These are phyloP conservation scores for Cacoxenus indagator DNA, from an alignment of 2,888 invertebrate genomes.

Conservation along the genomic window DNA sequence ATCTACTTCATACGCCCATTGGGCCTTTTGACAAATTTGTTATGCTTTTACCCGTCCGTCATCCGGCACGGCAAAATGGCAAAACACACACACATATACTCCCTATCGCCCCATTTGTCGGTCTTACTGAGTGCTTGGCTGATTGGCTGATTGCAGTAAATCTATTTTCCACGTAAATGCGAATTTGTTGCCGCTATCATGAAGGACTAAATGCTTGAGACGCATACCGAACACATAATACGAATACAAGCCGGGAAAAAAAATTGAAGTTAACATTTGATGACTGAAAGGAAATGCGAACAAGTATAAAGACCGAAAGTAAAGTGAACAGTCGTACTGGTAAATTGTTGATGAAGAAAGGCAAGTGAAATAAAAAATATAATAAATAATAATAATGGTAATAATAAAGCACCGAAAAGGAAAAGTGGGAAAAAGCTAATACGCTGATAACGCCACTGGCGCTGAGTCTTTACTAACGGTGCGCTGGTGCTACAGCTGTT, in stretches of 20 bases:
- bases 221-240: conserved; percentile 43
- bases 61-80: background rate
- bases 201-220: conserved; percentile 48
- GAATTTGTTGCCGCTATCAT: conserved; percentile 48
- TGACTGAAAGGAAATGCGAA: background rate
- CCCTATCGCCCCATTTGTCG: background rate
- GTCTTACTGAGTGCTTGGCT: conserved; percentile 15
- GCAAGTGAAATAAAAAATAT: background rate
- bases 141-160: conserved; percentile 24
- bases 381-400: background rate
- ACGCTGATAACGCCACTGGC: background rate
- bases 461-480: background rate
- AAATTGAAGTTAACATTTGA: conserved; percentile 2
- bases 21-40: conserved; percentile 49
- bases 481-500: background rate
- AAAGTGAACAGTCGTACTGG: conserved; percentile 4
- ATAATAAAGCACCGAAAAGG: background rate
- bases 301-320: background rate
- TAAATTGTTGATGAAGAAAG: background rate
- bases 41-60: conserved; percentile 28
- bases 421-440: conserved; percentile 16
- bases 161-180: conserved; percentile 24
- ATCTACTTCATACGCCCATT: conserved; percentile 11
- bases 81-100: background rate
- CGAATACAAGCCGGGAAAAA: conserved; percentile 20